Percentiles rank a stretch among this genome's conserved stretches.
Evolutionary conservation across 2,797 vertebrate genomes (phyloP).

Genomic region (Xiphophorus birchmanni): DNA sequence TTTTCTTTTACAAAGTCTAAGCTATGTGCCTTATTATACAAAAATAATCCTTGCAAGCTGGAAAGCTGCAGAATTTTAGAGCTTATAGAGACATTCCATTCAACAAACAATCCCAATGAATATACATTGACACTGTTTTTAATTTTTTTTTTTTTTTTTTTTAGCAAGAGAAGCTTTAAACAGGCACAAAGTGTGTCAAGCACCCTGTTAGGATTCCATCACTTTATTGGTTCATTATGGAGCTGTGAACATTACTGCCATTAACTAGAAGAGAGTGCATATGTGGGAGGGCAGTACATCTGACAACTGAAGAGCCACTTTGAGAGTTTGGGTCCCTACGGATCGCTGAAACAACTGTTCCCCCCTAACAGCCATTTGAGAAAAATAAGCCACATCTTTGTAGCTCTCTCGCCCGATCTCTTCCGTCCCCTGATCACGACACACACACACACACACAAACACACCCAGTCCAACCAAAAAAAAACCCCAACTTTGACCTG

Average conservation of each 20-base stretch:
- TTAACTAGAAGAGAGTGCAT: conserved; percentile 53
- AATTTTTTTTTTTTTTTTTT: neutral
- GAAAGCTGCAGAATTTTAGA: conserved; percentile 48
- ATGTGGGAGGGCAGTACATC: conserved; percentile 70
- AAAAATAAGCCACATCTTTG: conserved; percentile 66
- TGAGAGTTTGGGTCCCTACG: conserved; percentile 60
- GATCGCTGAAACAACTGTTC: conserved; percentile 74
- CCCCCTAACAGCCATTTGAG: conserved; percentile 69
- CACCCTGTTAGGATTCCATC: conserved; percentile 53
- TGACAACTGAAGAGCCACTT: conserved; percentile 64
- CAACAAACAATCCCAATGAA: conserved; percentile 68
- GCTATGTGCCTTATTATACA: neutral
- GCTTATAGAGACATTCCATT: conserved; percentile 67
- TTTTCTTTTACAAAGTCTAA: neutral
- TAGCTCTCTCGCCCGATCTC: conserved; percentile 41
- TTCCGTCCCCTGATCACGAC: conserved; percentile 24
- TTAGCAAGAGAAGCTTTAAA: conserved; percentile 41
- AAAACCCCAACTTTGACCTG: conserved; percentile 68
- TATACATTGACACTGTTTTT: conserved; percentile 51
- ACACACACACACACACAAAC: conserved; percentile 17
- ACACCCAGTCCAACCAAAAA: conserved; percentile 32
- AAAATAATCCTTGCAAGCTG: neutral
- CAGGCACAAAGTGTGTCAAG: conserved; percentile 62
- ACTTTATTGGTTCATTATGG: conserved; percentile 67
- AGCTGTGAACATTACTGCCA: conserved; percentile 47